Evolutionary conservation across 2,797 vertebrate species (phyloP).

Genomic region (Bucorvus abyssinicus): DNA sequence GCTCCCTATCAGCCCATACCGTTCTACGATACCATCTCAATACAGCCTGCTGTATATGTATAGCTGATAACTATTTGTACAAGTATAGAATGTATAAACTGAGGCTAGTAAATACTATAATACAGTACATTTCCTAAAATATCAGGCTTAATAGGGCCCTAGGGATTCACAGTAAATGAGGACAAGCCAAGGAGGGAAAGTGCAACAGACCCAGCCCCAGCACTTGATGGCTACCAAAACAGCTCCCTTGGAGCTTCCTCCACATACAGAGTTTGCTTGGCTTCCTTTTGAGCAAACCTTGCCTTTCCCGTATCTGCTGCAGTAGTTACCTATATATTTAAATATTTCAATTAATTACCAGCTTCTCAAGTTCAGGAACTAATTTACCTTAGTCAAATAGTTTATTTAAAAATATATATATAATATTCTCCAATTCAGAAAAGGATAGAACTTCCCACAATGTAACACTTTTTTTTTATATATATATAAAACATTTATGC

Average conservation of each 20-base stretch:
- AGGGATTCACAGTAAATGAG: background rate
- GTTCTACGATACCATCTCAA: background rate
- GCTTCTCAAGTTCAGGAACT: conserved; percentile 75
- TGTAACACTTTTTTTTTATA: conserved; percentile 70
- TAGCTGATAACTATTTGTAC: background rate
- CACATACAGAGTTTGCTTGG: background rate
- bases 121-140: background rate
- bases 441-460: conserved; percentile 79
- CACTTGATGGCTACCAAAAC: background rate
- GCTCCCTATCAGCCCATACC: fast-evolving
- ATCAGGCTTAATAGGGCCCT: background rate
- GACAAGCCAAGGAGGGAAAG: background rate
- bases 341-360: conserved; percentile 72
- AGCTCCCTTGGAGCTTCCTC: background rate
- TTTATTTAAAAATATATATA: conserved; percentile 83
- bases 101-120: background rate
- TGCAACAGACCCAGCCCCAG: background rate
- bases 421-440: conserved; percentile 81
- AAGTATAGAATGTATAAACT: background rate
- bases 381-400: conserved; percentile 81
- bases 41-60: background rate
- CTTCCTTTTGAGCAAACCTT: background rate
- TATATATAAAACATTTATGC: conserved; percentile 79
- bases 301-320: background rate
- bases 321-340: background rate